phyloP scores from a whole-genome alignment of 2,888 invertebrate genomes.

The Ypsolopha scabrella region DNA sequence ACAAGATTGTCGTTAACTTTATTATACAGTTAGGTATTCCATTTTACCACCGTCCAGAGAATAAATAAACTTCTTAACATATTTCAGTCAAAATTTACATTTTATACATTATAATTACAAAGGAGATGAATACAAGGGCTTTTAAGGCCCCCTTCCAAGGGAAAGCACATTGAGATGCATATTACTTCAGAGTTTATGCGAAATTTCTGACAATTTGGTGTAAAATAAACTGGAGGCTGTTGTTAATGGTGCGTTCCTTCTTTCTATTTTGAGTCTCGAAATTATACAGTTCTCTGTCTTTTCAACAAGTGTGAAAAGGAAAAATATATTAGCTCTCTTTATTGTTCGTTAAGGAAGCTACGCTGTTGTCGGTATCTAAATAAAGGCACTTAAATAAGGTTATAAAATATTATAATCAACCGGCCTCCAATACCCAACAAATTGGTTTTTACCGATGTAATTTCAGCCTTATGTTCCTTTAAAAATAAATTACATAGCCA shows the following conservation, averaged over 20 bases:
- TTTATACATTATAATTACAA: slow-evolving; percentile 31
- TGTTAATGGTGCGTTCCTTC: slow-evolving; percentile 1
- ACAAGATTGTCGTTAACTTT: no score
- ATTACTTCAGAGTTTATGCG: slow-evolving; percentile 26
- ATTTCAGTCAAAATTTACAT: slow-evolving; percentile 30
- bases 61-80: slow-evolving; percentile 8
- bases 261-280: no score
- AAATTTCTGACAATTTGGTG: slow-evolving; percentile 14
- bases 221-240: slow-evolving; percentile 11
- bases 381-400: neutral
- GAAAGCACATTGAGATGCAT: slow-evolving; percentile 23
- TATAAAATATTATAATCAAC: slow-evolving; percentile 7
- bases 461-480: neutral
- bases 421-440: slow-evolving; percentile 5
- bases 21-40: no score
- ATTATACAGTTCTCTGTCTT: neutral
- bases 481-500: slow-evolving; percentile 2
- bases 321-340: neutral
- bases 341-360: neutral
- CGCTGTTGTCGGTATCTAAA: neutral
- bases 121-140: slow-evolving; percentile 22
- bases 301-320: neutral
- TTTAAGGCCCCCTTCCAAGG: slow-evolving; percentile 19
- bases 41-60: neutral
- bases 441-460: slow-evolving; percentile 2